phyloP scores from a whole-genome alignment of 2,797 vertebrate genomes.

The Rhinoraja longicauda region DNA sequence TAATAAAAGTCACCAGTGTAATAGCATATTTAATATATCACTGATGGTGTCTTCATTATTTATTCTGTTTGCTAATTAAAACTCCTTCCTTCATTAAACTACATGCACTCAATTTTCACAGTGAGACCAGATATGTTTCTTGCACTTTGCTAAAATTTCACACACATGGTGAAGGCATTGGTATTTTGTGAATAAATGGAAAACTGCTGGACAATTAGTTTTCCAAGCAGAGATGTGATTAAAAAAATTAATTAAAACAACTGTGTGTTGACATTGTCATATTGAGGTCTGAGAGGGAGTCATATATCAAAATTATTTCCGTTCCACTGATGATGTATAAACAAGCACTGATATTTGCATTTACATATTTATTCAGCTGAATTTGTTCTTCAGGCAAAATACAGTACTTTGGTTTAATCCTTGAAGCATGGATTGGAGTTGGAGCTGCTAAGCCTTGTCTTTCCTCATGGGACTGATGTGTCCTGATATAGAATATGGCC shows the following conservation, averaged over 20 bases:
- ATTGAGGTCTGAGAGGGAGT: neutral
- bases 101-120: conserved; percentile 32
- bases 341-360: conserved; percentile 5
- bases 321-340: neutral
- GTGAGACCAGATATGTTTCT: conserved; percentile 27
- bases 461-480: conserved; percentile 19
- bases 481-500: conserved; percentile 15
- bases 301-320: neutral
- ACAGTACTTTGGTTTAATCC: neutral
- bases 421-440: conserved; percentile 26
- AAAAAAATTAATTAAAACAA: neutral
- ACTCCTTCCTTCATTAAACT: conserved; percentile 36
- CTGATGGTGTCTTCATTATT: conserved; percentile 38
- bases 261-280: neutral
- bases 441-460: neutral
- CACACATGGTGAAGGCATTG: neutral
- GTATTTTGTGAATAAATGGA: conserved; percentile 24
- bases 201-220: neutral
- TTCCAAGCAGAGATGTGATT: neutral
- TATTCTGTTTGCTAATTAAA: conserved; percentile 39
- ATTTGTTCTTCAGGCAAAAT: neutral
- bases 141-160: conserved; percentile 36
- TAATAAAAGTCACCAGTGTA: conserved; percentile 38
- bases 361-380: neutral
- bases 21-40: conserved; percentile 38